Percentiles rank a stretch among this genome's conserved stretches.
phyloP scores from a whole-genome alignment of 1,140 invertebrate genomes.

The Hermetia illucens region DNA sequence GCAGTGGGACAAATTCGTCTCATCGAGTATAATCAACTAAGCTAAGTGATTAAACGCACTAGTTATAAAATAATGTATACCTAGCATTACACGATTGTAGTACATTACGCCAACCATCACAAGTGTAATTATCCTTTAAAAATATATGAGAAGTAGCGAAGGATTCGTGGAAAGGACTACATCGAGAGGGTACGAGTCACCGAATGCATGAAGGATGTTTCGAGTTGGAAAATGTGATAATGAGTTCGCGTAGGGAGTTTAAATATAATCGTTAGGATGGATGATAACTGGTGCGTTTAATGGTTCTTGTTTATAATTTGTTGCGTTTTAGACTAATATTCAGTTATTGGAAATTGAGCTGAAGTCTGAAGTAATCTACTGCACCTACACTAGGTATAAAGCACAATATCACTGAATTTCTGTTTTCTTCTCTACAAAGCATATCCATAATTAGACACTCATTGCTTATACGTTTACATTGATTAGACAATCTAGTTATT shows the following conservation, averaged over 20 bases:
- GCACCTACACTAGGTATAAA: slow-evolving; percentile 32
- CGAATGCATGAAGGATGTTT: slow-evolving; percentile 26
- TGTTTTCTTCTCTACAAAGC: no score
- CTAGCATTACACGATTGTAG: neutral
- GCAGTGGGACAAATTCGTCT: slow-evolving; percentile 13
- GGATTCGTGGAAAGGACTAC: no score
- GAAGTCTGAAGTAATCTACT: slow-evolving; percentile 31
- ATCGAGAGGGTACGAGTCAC: no score
- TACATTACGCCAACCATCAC: neutral
- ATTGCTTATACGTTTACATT: slow-evolving; percentile 22
- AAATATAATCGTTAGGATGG: no score
- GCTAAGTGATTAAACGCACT: neutral
- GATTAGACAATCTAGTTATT: slow-evolving; percentile 2
- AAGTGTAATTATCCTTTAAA: neutral
- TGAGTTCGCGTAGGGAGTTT: slow-evolving; percentile 8
- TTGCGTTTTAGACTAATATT: neutral
- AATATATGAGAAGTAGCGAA: slow-evolving; percentile 14
- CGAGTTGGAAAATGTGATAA: slow-evolving; percentile 11
- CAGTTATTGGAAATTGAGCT: slow-evolving; percentile 18
- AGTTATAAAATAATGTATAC: neutral
- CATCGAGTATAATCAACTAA: neutral
- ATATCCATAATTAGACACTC: no score
- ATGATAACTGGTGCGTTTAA: no score
- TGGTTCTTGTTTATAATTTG: neutral
- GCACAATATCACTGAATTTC: slow-evolving; percentile 33